phyloP scores from a whole-genome alignment of 2,113 vertebrate species.

The Cairina moschata region DNA sequence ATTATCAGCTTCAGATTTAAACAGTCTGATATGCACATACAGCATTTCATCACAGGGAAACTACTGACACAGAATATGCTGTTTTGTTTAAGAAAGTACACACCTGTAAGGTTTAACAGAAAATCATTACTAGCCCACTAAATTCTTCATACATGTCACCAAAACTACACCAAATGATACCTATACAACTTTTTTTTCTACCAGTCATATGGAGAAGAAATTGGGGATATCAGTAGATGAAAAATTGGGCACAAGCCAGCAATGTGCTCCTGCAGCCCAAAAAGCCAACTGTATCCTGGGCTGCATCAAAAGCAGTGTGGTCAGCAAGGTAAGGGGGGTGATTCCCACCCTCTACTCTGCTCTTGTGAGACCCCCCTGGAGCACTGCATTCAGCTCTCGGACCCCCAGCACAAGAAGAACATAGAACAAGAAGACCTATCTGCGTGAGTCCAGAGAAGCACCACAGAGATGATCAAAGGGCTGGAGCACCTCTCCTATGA shows the following conservation, averaged over 20 bases:
- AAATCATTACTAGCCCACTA: neutral
- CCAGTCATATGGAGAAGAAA: neutral
- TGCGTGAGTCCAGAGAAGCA: neutral
- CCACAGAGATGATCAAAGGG: neutral
- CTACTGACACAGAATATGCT: neutral
- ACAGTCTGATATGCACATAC: rapidly evolving
- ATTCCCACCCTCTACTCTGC: neutral
- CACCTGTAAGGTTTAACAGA: neutral
- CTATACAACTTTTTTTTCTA: neutral
- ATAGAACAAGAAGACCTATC: no score
- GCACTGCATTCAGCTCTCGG: neutral
- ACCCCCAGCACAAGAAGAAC: neutral
- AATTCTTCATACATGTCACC: neutral
- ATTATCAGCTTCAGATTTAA: neutral
- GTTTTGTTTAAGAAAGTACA: neutral
- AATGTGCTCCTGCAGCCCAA: neutral
- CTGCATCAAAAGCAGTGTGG: neutral
- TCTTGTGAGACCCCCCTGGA: no score
- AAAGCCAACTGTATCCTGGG: neutral
- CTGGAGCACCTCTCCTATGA: no score
- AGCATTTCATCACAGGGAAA: neutral
- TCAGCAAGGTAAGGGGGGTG: neutral
- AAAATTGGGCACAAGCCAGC: neutral
- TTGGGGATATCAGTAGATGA: no score
- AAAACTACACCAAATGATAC: neutral